phyloP scores from a whole-genome alignment of 1,140 invertebrate genomes.

The Ceratoteleas bidentatus region DNA sequence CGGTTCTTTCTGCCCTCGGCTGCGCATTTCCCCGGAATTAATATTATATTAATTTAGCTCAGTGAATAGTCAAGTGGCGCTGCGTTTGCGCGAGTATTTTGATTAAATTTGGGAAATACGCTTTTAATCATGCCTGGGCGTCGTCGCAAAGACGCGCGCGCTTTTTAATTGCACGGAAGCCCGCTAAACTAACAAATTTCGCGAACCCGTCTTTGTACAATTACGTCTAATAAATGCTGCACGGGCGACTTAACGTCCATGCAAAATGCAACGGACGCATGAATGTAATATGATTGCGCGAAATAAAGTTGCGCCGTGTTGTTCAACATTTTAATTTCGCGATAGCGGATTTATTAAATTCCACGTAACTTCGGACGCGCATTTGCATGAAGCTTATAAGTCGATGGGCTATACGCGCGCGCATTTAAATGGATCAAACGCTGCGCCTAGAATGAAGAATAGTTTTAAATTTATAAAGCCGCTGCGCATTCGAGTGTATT shows the following conservation, averaged over 20 bases:
- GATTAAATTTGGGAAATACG: slow-evolving; percentile 13
- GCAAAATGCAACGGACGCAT: neutral
- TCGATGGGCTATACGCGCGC: slow-evolving; percentile 6
- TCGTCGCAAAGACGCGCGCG: neutral
- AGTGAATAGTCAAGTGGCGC: slow-evolving; percentile 10
- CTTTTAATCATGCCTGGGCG: slow-evolving; percentile 1
- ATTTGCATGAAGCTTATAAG: slow-evolving; percentile 23
- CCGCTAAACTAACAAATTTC: neutral
- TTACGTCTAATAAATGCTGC: neutral
- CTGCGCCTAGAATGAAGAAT: slow-evolving; percentile 28
- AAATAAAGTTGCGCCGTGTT: neutral
- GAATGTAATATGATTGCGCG: slow-evolving; percentile 3
- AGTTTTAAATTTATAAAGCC: slow-evolving; percentile 15
- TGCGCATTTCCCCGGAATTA: slow-evolving; percentile 3
- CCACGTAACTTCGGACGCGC: slow-evolving; percentile 5
- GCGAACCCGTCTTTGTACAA: slow-evolving; percentile 4
- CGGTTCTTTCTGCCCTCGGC: neutral
- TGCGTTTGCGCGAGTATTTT: slow-evolving; percentile 13
- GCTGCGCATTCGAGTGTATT: slow-evolving; percentile 9
- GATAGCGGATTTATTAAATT: slow-evolving; percentile 12
- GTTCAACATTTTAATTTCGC: slow-evolving; percentile 5
- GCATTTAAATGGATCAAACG: slow-evolving; percentile 20
- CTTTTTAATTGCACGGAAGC: neutral
- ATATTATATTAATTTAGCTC: slow-evolving; percentile 18
- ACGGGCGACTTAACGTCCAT: neutral